Evolutionary conservation across 1,140 invertebrate species (phyloP), one percentile per base, ranked within the genome.

Genomic region (Sminthurinus signatus): DNA sequence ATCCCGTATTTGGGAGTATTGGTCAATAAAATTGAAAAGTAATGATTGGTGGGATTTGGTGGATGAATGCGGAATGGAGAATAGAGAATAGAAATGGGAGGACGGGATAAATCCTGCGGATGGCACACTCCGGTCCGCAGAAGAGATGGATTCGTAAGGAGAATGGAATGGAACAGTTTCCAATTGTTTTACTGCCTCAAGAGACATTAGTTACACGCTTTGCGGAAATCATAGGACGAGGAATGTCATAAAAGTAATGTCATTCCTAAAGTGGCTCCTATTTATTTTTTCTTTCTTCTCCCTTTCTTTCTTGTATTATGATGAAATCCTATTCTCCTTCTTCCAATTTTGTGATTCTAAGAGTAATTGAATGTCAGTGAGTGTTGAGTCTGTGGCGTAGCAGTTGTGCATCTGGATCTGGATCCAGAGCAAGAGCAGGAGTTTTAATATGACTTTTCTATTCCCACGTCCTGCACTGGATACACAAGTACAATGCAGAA

Each of bases 271-370:
- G 44, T 46, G 44, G 19, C 44, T 46, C 5, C 44, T 46, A 46
- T 46, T 46, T 46, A 46, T 46, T 46, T 46, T 46, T 46, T 46
- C 44, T 21, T 5, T 17, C 19, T 46, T n/a, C 8, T 46, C 44
- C 21, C 44, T 46, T 46, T 5, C 21, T 14, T 19, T 10, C 21
- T n/a, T n/a, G 19, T 19, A 17, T 4, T 46, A 46, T 4, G 5
- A 46, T 19, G 44, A 46, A n/a, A 46, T 19, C n/a, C 44, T 46
- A 10, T 19, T 46, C 44, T 46, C 44, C 15, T 46, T 46, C 44
- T n/a, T 46, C 44, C 44, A 46, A 46, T 46, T 46, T 46, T 46
- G 44, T 46, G 44, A 46, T 46, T 10, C 44, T 46, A 46, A 46
- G 44, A 46, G 44, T 46, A 14, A 39, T 39, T 39, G 36, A 39